These are phyloP conservation scores for Syngnathoides biaculeatus DNA, from an alignment of 2,113 vertebrate species.

Conservation along the genomic window DNA sequence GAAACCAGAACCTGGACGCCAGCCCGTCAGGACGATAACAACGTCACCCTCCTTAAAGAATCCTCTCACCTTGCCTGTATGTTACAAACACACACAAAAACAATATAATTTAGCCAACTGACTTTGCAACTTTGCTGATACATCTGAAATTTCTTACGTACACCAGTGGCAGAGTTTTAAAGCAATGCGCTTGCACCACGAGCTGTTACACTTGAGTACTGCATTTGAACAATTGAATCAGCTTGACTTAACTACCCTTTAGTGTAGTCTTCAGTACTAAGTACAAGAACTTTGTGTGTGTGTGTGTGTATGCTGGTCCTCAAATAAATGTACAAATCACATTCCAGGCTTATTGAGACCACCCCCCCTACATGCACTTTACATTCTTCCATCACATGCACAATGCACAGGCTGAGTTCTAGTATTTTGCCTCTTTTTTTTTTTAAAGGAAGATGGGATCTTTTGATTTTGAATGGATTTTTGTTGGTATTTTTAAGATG, in stretches of 20 bases:
- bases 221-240: not conserved
- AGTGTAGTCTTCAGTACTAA: not conserved
- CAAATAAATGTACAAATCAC: too few species aligned
- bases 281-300: too few species aligned
- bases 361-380: too few species aligned
- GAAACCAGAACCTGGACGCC: constrained; percentile 94
- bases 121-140: not conserved
- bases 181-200: not conserved
- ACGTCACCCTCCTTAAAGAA: constrained; percentile 92
- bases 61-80: constrained; percentile 86
- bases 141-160: not conserved
- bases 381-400: too few species aligned
- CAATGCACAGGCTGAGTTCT: too few species aligned
- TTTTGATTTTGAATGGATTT: too few species aligned
- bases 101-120: not conserved
- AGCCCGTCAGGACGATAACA: constrained; percentile 90
- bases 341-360: too few species aligned
- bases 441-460: too few species aligned
- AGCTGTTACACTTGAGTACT: not conserved
- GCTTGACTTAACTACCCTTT: not conserved
- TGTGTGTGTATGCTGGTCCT: too few species aligned
- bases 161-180: not conserved
- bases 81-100: not conserved
- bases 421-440: too few species aligned
- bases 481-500: too few species aligned